A percentile compares a stretch with the other conserved stretches of the same genome.
These are phyloP conservation scores for Brachymystax lenok DNA, from an alignment of 2,797 vertebrate species.

Conservation along the genomic window DNA sequence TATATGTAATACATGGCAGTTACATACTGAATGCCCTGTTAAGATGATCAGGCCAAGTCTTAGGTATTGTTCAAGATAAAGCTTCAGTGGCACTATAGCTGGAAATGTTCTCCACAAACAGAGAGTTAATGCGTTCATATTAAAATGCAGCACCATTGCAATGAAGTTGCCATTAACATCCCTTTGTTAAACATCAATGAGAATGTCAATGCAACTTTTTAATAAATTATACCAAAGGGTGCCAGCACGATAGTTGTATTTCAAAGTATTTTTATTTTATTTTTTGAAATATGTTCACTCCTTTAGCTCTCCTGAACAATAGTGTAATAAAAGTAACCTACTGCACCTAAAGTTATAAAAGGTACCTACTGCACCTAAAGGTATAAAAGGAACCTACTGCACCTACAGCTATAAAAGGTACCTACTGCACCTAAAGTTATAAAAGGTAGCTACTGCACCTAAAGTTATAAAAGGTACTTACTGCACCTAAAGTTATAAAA, in stretches of 20 bases:
- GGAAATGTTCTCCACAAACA: conserved; percentile 47
- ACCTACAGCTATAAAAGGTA: no score
- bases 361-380: no score
- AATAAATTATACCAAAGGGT: conserved; percentile 64
- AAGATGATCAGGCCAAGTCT: conserved; percentile 8
- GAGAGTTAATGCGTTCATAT: conserved; percentile 47
- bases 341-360: no score
- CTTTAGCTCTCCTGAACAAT: conserved; percentile 37
- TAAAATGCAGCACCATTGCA: conserved; percentile 57
- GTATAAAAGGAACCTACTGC: no score
- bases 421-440: no score
- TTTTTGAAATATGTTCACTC: conserved; percentile 36
- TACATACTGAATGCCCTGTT: neutral
- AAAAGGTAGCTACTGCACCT: no score
- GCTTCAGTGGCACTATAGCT: conserved; percentile 39
- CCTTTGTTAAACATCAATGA: conserved; percentile 71
- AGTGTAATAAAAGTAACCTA: conserved; percentile 42
- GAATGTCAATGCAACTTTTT: conserved; percentile 62
- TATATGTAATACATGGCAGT: conserved; percentile 17
- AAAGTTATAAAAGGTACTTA: no score
- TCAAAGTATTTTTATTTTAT: conserved; percentile 46
- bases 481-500: no score
- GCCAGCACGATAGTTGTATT: conserved; percentile 40
- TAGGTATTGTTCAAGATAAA: conserved; percentile 36
- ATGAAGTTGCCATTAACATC: conserved; percentile 64